Evolutionary conservation across 2,888 invertebrate species (phyloP), one percentile per base, ranked within the genome.

Genomic region (Liopterus haemorrhoidalis): DNA sequence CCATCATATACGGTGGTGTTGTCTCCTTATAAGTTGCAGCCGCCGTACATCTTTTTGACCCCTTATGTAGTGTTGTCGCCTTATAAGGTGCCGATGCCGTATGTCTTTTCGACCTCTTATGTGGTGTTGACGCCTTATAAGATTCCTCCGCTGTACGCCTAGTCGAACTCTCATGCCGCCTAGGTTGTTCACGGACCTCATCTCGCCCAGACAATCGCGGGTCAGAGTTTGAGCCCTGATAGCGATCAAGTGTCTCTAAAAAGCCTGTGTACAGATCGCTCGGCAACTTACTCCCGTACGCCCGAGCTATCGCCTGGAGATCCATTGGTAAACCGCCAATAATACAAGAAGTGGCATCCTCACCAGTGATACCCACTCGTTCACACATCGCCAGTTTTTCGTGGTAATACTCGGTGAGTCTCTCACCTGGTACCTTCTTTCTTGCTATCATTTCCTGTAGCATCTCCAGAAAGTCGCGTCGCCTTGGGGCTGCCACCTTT

Each of bases 381-480:
- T 11, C 32, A 20, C 41, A 41, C 5, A 41, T 12, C 22, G 21
- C 33, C 24, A 21, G 14, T 24, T 35, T 35, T 21, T 20, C 41
- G 9, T 41, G 33, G 16, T 12, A 33, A 22, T 35, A 35, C 2
- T 21, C 4, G 3, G 41, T 35, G 22, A 35, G 12, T 20, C 2
- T 14, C 24, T 35, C 41, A 11, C 41, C 16, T 12, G 33, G 12
- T 8, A 4, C 5, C 33, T 41, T 35, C 4, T 6, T 9, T 15
- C 41, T 32, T 9, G n/a, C 8, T 2, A 39, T n/a, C 18, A 39
- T 14, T 5, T 35, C 41, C n/a, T n/a, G n/a, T n/a, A n/a, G n/a
- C n/a, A n/a, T n/a, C n/a, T n/a, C n/a, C n/a, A n/a, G n/a, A n/a
- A n/a, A n/a, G n/a, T n/a, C n/a, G n/a, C n/a, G n/a, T n/a, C n/a